Evolutionary conservation across 2,888 invertebrate species (phyloP).

Genomic region (Patella caerulea): DNA sequence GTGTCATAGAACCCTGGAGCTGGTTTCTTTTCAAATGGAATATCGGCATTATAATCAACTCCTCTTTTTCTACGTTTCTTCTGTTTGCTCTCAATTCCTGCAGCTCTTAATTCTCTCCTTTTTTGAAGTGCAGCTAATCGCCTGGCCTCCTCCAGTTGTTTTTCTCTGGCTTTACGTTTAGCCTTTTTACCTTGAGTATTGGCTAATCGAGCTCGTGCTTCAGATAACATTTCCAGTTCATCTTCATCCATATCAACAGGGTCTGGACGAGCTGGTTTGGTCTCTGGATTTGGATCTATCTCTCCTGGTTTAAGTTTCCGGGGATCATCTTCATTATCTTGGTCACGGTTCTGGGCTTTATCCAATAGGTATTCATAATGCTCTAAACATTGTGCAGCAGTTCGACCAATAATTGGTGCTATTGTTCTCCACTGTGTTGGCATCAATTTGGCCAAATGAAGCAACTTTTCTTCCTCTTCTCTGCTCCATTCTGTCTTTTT

Average conservation of each 20-base stretch:
- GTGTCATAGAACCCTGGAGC: slow-evolving; percentile 96
- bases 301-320: slow-evolving; percentile 98
- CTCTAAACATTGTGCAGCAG: slow-evolving; percentile 98
- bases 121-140: slow-evolving; percentile 97
- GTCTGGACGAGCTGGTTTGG: slow-evolving; percentile 98
- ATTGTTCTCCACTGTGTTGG: slow-evolving; percentile 99
- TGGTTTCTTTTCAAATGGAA: slow-evolving; percentile 96
- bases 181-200: slow-evolving; percentile 90
- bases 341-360: slow-evolving; percentile 70
- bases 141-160: slow-evolving; percentile 97
- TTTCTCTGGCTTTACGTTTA: slow-evolving; percentile 87
- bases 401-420: slow-evolving; percentile 98
- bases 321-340: slow-evolving; percentile 82
- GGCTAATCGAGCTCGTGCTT: slow-evolving; percentile 96
- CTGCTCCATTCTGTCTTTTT: slow-evolving; percentile 99
- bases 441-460: slow-evolving; percentile 98
- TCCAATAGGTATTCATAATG: slow-evolving; percentile 96
- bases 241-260: slow-evolving; percentile 99
- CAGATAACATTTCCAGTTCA: slow-evolving; percentile 99
- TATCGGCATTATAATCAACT: slow-evolving; percentile 96
- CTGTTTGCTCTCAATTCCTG: slow-evolving; percentile 82
- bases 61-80: slow-evolving; percentile 79
- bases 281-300: slow-evolving; percentile 99
- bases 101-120: slow-evolving; percentile 95
- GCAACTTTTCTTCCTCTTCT: slow-evolving; percentile 97